Evolutionary conservation across 92 coral and sea anemone species (phyloP), one percentile per base, ranked within the genome.

Genomic region (Zoanthus gigantus): DNA sequence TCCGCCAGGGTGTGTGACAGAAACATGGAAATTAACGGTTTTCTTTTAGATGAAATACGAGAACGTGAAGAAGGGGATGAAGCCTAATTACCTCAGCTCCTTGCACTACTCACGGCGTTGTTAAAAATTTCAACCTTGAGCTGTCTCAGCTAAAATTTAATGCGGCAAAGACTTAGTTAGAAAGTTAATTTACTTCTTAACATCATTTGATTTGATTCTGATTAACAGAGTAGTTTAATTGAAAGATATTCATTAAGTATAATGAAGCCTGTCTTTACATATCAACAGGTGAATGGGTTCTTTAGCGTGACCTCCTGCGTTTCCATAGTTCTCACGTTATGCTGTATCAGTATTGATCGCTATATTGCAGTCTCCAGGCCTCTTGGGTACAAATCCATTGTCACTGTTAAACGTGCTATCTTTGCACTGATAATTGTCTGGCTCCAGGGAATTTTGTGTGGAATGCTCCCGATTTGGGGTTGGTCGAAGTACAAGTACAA

Each of bases 311-410:
- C 93, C 8, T 88, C 95, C 1, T 88, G 94, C 58, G 83, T 90
- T 29, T 91, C 93, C 6, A 90, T 92, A 14, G 96, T 97, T 15
- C 85, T 95, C 78, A 93, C 99, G 0, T 73, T 97, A 71, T 89
- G 96, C 71, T 97, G 99, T 68, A 92, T 97, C 81, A 95, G 95
- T 56, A 72, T 91, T 16, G 99, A 97, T 86, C 95, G 99, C 23
- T 95, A 97, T 61, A 86, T 95, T 31, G 98, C 98, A 63, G 99
- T 95, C 75, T 90, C 90, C 83, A 93, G 91, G 73, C 94, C 99
- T 9, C 81, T 95, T 18, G 88, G 92, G 77, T 94, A 97, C 79
- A 94, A 89, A 61, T 77, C 85, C 71, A 87, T 95, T 31, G 82
- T 97, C 75, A 97, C 99, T 52, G 74, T 90, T 50, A 94, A 60